phyloP scores from a whole-genome alignment of 2,113 vertebrate species.

The Pomatostomus ruficeps region DNA sequence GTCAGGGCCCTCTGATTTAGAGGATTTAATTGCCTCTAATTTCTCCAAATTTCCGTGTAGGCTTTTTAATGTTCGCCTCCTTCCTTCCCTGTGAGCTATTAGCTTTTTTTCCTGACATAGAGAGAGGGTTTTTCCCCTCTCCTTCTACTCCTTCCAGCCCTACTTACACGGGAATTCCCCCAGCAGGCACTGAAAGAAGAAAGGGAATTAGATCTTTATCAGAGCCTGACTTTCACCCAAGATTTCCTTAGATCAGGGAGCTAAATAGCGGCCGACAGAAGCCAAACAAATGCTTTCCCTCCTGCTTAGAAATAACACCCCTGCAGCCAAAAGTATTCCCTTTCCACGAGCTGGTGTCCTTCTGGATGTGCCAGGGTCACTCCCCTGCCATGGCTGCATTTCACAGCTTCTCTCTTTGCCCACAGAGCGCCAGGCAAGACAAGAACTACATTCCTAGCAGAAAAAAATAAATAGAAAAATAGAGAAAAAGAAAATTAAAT shows the following conservation, averaged over 20 bases:
- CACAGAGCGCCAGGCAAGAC: neutral
- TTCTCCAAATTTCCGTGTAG: neutral
- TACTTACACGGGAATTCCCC: neutral
- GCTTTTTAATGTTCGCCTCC: neutral
- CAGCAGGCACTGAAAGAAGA: neutral
- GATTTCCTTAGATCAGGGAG: neutral
- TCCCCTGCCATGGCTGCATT: neutral
- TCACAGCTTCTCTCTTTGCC: neutral
- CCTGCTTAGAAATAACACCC: neutral
- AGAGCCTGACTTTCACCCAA: neutral
- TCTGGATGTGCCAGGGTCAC: neutral
- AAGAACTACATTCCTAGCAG: neutral
- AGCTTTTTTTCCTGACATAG: neutral
- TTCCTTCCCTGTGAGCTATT: neutral
- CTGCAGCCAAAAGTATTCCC: neutral
- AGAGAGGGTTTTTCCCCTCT: neutral
- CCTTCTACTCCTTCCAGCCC: neutral
- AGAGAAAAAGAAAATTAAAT: neutral
- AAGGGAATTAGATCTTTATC: constrained; percentile 9
- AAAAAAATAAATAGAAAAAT: neutral
- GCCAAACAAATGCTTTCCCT: neutral
- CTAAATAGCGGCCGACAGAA: neutral
- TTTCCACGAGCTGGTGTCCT: neutral
- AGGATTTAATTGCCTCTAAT: neutral
- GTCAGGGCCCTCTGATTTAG: neutral